Evolutionary conservation across 2,797 vertebrate species (phyloP).

Genomic region (Spheniscus humboldti): DNA sequence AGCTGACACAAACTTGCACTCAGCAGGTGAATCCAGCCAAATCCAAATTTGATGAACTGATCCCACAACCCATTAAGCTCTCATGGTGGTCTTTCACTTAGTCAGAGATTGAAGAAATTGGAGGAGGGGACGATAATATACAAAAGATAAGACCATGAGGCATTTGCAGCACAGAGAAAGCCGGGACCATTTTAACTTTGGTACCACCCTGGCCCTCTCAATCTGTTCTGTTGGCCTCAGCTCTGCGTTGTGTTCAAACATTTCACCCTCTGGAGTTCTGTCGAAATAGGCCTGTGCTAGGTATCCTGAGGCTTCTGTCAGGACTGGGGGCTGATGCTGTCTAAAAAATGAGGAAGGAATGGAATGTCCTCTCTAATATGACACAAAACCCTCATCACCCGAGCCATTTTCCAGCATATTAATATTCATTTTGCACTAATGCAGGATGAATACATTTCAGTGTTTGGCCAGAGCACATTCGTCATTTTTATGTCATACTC

Average conservation of each 20-base stretch:
- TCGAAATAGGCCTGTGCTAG: not conserved
- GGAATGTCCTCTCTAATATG: constrained; percentile 33
- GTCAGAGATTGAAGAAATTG: not conserved
- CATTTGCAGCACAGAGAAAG: not conserved
- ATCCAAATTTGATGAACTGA: not conserved
- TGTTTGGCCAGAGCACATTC: constrained; percentile 59
- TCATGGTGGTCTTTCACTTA: not conserved
- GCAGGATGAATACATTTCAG: constrained; percentile 55
- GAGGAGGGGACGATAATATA: not conserved
- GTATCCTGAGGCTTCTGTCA: not conserved
- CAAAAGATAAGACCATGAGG: not conserved
- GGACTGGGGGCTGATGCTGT: not conserved
- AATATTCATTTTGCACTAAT: constrained; percentile 69
- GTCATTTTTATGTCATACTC: constrained; percentile 49
- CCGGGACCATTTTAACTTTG: not conserved
- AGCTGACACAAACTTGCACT: constrained; percentile 6
- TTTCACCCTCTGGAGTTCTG: not conserved
- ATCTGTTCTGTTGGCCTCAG: not conserved
- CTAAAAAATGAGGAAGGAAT: constrained; percentile 7
- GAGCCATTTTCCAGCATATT: constrained; percentile 43
- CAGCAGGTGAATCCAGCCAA: not conserved
- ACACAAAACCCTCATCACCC: constrained; percentile 10
- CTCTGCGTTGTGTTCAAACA: accelerated
- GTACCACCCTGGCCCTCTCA: not conserved
- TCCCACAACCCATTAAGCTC: not conserved